Evolutionary conservation across 2,888 invertebrate genomes (phyloP), one percentile per base, ranked within the genome.

Genomic region (Coleophora flavipennella): DNA sequence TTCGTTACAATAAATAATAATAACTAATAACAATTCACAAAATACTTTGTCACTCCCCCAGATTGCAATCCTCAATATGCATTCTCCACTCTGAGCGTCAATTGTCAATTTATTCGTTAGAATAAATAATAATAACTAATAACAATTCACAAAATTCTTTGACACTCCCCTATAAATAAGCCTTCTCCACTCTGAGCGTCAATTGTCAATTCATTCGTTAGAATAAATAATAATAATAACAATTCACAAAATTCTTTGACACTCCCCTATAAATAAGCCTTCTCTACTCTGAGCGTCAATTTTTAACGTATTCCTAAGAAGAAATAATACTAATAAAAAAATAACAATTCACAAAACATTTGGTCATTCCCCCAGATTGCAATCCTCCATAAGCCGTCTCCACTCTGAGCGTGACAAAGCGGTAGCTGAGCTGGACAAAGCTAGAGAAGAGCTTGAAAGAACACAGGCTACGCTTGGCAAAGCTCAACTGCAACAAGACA

Each of bases 361-460:
- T 20, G 3, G 20, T 32, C 32, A 13, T 2, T 28, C 13, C 9
- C 33, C 41, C 50, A 85, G n/a, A n/a, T n/a, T 93, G 29, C 95
- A 96, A 73, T 88, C 92, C 29, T 89, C 92, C 38, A 90, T 95
- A 45, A 92, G 93, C 46, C 89, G 95, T 46, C 87, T 95, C 52
- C 95, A 95, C 68, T 92, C 93, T 27, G 96, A 96, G 75, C 88
- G 95, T 44, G 96, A 96, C 68, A 92, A 93, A 67, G 93, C 94
- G 20, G 89, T 90, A 54, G 90, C 90, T 38, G 94, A 95, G 62
- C 84, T 95, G 48, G 95, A 96, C 67, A 96, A 96, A 70, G 89
- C 91, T 31, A 87, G 92, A 50, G 96, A 95, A 73, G 96, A 96
- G 74, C 86, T 95, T 59, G 96, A 96, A 78, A 87, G 95, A 48